These are phyloP conservation scores for Alectura lathami DNA, from an alignment of 2,113 vertebrate genomes.

Conservation along the genomic window DNA sequence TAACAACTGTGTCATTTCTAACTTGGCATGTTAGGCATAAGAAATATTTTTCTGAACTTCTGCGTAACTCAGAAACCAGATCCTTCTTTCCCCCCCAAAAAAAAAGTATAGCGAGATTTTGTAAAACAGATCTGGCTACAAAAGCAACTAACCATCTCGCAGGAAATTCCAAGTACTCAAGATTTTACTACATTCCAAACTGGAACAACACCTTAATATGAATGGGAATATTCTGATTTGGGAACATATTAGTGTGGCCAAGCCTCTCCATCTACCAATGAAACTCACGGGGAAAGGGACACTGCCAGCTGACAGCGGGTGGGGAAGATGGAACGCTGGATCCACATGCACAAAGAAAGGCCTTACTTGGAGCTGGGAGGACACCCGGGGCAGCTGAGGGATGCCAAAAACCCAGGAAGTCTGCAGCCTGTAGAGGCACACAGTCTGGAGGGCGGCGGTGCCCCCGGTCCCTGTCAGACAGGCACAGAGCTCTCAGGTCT, in stretches of 20 bases:
- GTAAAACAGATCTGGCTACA: constrained; percentile 19
- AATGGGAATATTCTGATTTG: constrained; percentile 38
- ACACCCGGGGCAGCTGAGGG: not conserved
- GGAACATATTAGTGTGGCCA: not conserved
- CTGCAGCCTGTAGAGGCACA: fast-evolving
- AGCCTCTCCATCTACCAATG: not conserved
- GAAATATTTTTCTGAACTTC: constrained; percentile 55
- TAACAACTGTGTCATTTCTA: constrained; percentile 57
- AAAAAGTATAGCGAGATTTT: not conserved
- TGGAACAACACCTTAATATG: constrained; percentile 20
- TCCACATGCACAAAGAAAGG: not conserved
- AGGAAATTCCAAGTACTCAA: constrained; percentile 34
- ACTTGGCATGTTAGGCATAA: constrained; percentile 12
- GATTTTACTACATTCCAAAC: constrained; percentile 25
- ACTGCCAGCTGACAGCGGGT: not conserved
- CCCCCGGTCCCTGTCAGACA: not conserved
- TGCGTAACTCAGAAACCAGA: constrained; percentile 38
- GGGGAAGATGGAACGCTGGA: not conserved
- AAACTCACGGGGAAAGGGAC: not conserved
- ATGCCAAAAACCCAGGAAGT: not conserved
- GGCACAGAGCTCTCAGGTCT: not conserved
- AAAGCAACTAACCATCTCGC: not conserved
- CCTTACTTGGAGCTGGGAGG: not conserved
- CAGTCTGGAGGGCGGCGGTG: fast-evolving
- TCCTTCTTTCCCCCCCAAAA: not conserved